Base-by-base conservation (phyloP, 1,140 invertebrate species). In the Eueides isabella region DNA sequence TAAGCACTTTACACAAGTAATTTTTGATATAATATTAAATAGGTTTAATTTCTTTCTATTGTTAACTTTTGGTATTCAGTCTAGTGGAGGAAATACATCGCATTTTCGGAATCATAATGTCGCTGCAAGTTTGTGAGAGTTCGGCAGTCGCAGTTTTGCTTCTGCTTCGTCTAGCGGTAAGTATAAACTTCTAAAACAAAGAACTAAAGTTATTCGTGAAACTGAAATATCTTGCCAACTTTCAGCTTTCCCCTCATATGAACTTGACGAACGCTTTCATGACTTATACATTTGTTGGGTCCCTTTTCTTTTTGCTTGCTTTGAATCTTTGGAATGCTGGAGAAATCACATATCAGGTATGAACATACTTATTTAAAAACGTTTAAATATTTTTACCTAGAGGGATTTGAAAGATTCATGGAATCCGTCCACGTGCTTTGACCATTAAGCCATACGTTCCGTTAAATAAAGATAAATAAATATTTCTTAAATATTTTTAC, bases 51-150 rank as follows among this genome's bases (percentile, higher is more conserved):
- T 23, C 23, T 11, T 55, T 26, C 16, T 19, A 26, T 48, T 19
- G 12, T 62, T 67, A 72, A 35, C 63, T 80, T 35, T 29, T 29
- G 7, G 5, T 67, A 12, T 73, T 79, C 72, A 91, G 91, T 77
- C 84, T 92, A 68, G 84, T 81, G 48, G 85, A 88, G 62, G 88
- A 92, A 83, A 88, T 91, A 72, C 76, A 91, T 75, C 87, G 89
- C 66, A 77, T 92, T 77, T 92, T 92, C 61, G 91, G 91, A 55
- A 84, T 91, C 81, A 91, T 89, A 83, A 92, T 92, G 89, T 91
- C 89, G 69, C 81, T 92, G 44, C 91, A 91, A 87, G 91, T 91
- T 67, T 92, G 88, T 67, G 87, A 92, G 80, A 91, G 89, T 83
- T 92, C 91, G 35, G 85, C 88, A n/a, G 84, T 90, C 5, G 90